A percentile compares a stretch with the other conserved stretches of the same genome.
Conservation (phyloP, 35 echinoderm and acorn worm genomes). For the Lytechinus pictus region DNA sequence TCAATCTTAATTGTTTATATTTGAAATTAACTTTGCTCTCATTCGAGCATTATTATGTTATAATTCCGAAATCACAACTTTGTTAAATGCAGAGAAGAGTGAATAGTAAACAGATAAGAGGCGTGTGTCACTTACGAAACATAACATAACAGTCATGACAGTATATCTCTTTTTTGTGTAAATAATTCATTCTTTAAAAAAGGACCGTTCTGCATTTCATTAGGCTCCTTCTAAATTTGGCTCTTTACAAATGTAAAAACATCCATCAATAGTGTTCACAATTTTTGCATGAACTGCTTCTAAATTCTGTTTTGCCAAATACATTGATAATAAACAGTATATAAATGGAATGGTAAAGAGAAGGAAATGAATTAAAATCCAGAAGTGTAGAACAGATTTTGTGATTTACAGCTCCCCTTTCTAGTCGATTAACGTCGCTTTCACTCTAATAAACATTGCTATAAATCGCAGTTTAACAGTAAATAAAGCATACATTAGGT, state of each 20-base stretch:
- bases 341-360: background rate
- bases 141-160: too few relatives aligned
- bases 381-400: background rate
- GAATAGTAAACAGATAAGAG: too few relatives aligned
- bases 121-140: too few relatives aligned
- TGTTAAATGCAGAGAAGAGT: too few relatives aligned
- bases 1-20: too few relatives aligned
- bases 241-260: background rate
- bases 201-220: too few relatives aligned
- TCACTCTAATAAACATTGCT: background rate
- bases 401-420: background rate
- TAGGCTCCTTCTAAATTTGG: too few relatives aligned
- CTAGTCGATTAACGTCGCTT: slow-evolving; percentile 1
- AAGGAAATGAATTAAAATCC: background rate
- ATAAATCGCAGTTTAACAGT: background rate
- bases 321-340: background rate
- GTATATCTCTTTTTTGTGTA: too few relatives aligned
- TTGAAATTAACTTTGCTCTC: too few relatives aligned
- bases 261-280: background rate
- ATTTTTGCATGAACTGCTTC: background rate
- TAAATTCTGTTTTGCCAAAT: background rate
- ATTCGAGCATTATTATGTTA: too few relatives aligned
- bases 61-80: too few relatives aligned
- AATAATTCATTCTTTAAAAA: too few relatives aligned
- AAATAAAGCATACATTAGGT: slow-evolving; percentile 20